Conservation (phyloP, 2,888 invertebrate species). For the Catocala sponsa region DNA sequence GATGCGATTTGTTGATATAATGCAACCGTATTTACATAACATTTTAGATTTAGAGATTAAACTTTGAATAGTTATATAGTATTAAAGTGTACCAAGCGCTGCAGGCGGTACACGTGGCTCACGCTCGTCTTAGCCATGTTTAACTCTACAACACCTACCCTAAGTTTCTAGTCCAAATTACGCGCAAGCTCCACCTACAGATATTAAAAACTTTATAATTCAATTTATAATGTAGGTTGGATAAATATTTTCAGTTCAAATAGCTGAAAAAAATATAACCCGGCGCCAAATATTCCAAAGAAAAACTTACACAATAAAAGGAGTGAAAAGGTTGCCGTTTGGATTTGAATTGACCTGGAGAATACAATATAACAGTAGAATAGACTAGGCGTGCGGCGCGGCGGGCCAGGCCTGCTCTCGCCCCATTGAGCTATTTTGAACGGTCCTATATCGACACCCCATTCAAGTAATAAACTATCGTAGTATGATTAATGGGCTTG, state of each 20-base stretch:
- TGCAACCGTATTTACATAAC: not conserved
- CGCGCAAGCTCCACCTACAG: slow-evolving; percentile 4
- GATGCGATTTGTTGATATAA: too few species aligned
- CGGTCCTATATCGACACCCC: slow-evolving; percentile 67
- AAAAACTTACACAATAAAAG: slow-evolving; percentile 4
- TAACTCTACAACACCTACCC: slow-evolving; percentile 13
- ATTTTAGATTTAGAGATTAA: not conserved
- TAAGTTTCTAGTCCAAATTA: slow-evolving; percentile 4
- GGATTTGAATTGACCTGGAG: slow-evolving; percentile 22
- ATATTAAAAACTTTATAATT: slow-evolving; percentile 3
- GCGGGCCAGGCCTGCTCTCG: slow-evolving; percentile 42
- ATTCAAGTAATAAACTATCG: slow-evolving; percentile 80
- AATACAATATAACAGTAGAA: slow-evolving; percentile 30
- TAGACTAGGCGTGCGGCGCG: slow-evolving; percentile 13
- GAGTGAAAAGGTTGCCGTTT: slow-evolving; percentile 2
- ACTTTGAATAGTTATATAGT: slow-evolving; percentile 1
- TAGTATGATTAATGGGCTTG: slow-evolving; percentile 79
- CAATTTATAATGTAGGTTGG: not conserved
- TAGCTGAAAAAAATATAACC: too few species aligned
- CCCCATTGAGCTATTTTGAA: slow-evolving; percentile 64
- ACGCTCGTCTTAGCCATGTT: slow-evolving; percentile 12
- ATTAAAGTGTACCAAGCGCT: slow-evolving; percentile 13
- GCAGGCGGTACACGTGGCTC: slow-evolving; percentile 10
- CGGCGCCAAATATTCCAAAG: not conserved
- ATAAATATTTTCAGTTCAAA: too few species aligned